Conservation (phyloP, 1,140 invertebrate species). For the Orius insidiosus region DNA sequence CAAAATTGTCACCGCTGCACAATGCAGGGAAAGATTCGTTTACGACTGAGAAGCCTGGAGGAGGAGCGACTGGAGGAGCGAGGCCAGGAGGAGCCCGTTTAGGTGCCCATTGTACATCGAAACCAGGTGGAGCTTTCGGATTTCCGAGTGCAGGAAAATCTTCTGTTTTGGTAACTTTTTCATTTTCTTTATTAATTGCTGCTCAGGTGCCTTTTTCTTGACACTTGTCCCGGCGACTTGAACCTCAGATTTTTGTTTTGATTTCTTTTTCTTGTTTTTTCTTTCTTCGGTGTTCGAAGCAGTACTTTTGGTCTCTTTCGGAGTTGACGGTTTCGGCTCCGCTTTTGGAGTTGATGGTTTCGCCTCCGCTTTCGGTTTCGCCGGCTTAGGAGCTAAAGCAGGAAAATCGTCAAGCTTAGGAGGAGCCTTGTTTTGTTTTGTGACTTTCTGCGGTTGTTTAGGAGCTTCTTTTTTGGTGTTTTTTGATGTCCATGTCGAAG, state of each 20-base stretch:
- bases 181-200: too few species aligned
- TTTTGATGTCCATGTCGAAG: slow-evolving; percentile 7
- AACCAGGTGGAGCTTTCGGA: slow-evolving; percentile 31
- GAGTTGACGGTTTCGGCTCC: slow-evolving; percentile 7
- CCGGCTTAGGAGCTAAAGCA: not conserved
- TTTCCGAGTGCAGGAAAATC: slow-evolving; percentile 20
- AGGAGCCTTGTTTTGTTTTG: not conserved
- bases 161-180: too few species aligned
- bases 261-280: slow-evolving; percentile 23
- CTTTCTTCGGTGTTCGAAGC: slow-evolving; percentile 24
- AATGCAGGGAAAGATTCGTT: slow-evolving; percentile 10
- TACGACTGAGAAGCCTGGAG: slow-evolving; percentile 9
- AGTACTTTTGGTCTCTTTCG: slow-evolving; percentile 21
- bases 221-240: too few species aligned
- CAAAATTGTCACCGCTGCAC: slow-evolving; percentile 2
- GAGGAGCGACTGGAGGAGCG: not conserved
- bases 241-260: slow-evolving; percentile 8
- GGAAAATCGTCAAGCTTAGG: slow-evolving; percentile 9
- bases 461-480: slow-evolving; percentile 3
- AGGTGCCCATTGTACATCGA: slow-evolving; percentile 24
- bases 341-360: slow-evolving; percentile 16
- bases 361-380: not conserved
- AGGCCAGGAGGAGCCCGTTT: slow-evolving; percentile 2
- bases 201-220: too few species aligned
- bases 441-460: not conserved